A percentile compares a stretch with the other conserved stretches of the same genome.
Evolutionary conservation across 2,888 invertebrate genomes (phyloP).

Genomic region (Hipparchia sbordonii): DNA sequence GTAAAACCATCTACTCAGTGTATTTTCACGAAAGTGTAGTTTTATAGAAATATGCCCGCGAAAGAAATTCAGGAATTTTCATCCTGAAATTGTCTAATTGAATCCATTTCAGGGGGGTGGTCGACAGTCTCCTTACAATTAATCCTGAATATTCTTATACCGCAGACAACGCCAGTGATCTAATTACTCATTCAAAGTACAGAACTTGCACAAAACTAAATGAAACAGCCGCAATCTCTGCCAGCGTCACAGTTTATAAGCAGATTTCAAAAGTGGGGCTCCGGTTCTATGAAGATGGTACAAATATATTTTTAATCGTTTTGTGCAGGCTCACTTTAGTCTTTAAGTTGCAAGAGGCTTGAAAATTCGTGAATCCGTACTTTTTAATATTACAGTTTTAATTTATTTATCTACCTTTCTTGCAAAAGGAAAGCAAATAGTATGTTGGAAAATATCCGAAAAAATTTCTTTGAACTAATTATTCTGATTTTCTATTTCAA

Average conservation of each 20-base stretch:
- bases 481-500: no score
- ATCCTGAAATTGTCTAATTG: conserved; percentile 33
- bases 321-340: background rate
- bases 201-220: conserved; percentile 43
- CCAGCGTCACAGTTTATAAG: conserved; percentile 34
- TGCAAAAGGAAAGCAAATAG: no score
- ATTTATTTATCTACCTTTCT: background rate
- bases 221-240: conserved; percentile 33
- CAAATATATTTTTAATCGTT: conserved; percentile 5
- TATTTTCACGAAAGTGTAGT: background rate
- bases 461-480: no score
- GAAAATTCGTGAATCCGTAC: background rate
- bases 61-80: conserved; percentile 23
- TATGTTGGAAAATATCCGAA: no score
- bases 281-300: conserved; percentile 2
- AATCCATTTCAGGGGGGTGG: conserved; percentile 46
- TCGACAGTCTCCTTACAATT: conserved; percentile 55
- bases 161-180: conserved; percentile 50
- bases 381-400: background rate
- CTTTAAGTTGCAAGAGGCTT: conserved; percentile 8
- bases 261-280: conserved; percentile 30
- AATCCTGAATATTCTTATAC: conserved; percentile 48
- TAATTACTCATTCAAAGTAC: conserved; percentile 50
- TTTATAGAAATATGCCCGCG: background rate
- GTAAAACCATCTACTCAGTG: no score